phyloP scores from a whole-genome alignment of 64 coral and sea anemone genomes.

The Stylophora pistillata region DNA sequence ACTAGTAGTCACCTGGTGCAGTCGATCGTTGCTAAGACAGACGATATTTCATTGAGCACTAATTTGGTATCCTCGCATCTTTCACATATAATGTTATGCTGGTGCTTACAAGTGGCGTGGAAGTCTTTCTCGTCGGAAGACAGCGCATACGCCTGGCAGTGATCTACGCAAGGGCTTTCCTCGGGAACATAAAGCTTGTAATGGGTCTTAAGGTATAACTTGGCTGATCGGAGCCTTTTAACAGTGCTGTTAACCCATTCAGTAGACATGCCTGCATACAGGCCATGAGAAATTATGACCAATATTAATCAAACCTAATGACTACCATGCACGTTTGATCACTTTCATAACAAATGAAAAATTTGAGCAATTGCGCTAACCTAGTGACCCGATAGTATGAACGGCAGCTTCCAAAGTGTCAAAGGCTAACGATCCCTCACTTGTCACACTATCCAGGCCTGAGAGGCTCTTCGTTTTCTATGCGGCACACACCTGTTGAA shows the following conservation, averaged over 20 bases:
- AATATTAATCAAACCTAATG: slow-evolving; percentile 4
- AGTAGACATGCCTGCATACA: slow-evolving; percentile 30
- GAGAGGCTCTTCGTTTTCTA: slow-evolving; percentile 54
- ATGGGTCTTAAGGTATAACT: slow-evolving; percentile 54
- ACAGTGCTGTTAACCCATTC: slow-evolving; percentile 27
- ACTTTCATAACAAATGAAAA: background rate
- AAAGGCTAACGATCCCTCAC: slow-evolving; percentile 66
- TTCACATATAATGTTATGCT: slow-evolving; percentile 8
- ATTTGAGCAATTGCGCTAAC: background rate
- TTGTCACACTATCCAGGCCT: slow-evolving; percentile 56
- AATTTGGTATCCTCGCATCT: slow-evolving; percentile 16
- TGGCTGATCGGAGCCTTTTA: slow-evolving; percentile 32
- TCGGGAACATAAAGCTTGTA: slow-evolving; percentile 47
- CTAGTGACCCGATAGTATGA: slow-evolving; percentile 11
- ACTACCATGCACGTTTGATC: background rate
- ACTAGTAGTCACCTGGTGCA: too few relatives aligned
- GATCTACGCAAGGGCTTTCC: slow-evolving; percentile 47
- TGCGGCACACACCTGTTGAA: slow-evolving; percentile 57
- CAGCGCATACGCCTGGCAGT: slow-evolving; percentile 5
- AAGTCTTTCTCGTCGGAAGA: background rate
- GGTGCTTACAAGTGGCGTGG: background rate
- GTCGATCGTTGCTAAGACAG: background rate
- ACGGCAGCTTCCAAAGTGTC: slow-evolving; percentile 41
- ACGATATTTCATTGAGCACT: slow-evolving; percentile 23
- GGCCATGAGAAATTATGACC: background rate